These are phyloP conservation scores for Fragum sueziense DNA, from an alignment of 2,888 invertebrate species.

Conservation along the genomic window DNA sequence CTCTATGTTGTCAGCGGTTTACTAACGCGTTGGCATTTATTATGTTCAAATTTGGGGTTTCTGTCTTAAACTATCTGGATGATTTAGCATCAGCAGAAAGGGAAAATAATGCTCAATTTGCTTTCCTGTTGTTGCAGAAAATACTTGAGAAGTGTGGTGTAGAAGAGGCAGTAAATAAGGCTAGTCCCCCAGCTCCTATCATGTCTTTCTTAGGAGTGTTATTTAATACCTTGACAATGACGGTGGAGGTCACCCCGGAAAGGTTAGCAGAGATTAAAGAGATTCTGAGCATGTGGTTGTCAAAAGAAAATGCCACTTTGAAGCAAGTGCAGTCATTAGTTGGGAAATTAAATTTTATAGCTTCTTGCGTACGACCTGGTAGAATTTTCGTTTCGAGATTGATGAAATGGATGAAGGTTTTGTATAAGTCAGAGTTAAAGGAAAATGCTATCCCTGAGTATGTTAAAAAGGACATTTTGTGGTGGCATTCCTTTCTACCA, in stretches of 20 bases:
- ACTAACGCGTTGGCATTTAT: slow-evolving; percentile 12
- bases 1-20: background rate
- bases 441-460: background rate
- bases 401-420: background rate
- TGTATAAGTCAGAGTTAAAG: background rate
- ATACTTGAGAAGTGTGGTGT: background rate
- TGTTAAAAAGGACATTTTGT: background rate
- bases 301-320: background rate
- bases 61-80: slow-evolving; percentile 9
- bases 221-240: background rate
- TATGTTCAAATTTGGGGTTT: slow-evolving; percentile 7
- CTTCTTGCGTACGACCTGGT: background rate
- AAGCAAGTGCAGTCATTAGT: background rate
- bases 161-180: slow-evolving; percentile 5
- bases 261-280: background rate
- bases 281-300: background rate
- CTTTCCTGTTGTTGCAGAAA: background rate
- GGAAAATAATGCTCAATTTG: background rate
- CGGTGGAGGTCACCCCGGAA: background rate
- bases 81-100: slow-evolving; percentile 8
- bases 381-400: slow-evolving; percentile 1
- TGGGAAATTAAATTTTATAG: slow-evolving; percentile 1
- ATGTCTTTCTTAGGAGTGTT: background rate
- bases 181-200: background rate
- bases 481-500: background rate